Percentiles rank a stretch among this genome's conserved stretches.
These are phyloP conservation scores for Dusona sp. DNA, from an alignment of 2,888 invertebrate species.

Conservation along the genomic window DNA sequence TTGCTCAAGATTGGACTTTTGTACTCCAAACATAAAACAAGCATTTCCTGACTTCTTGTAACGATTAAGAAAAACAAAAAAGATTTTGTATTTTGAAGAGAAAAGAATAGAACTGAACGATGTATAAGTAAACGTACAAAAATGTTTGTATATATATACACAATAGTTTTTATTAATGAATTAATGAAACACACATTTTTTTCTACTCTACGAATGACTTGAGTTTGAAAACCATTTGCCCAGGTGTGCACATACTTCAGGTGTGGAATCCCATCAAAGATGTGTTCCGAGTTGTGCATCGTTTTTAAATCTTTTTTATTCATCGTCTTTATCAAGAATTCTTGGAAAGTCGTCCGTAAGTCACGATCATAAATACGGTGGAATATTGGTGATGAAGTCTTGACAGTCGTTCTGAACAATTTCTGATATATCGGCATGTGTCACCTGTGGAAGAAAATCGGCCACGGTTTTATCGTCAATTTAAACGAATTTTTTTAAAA, in stretches of 20 bases:
- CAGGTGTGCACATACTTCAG: not conserved
- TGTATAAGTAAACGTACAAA: not conserved
- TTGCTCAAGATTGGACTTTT: slow-evolving; percentile 21
- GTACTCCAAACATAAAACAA: slow-evolving; percentile 14
- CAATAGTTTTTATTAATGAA: slow-evolving; percentile 38
- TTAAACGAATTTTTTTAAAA: not conserved
- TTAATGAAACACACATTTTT: slow-evolving; percentile 60
- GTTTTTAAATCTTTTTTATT: not conserved
- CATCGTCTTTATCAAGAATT: not conserved
- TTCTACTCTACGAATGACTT: slow-evolving; percentile 1
- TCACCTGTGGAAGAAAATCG: not conserved
- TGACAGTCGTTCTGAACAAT: slow-evolving; percentile 24
- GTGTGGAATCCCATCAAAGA: slow-evolving; percentile 3
- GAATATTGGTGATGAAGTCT: slow-evolving; percentile 69
- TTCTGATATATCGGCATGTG: slow-evolving; percentile 22
- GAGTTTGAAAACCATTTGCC: not conserved
- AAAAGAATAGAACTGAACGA: not conserved
- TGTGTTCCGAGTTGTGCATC: slow-evolving; percentile 27
- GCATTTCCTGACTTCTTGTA: slow-evolving; percentile 19
- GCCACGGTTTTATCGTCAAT: not conserved
- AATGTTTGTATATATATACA: not conserved
- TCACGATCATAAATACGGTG: slow-evolving; percentile 79
- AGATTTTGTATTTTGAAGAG: not conserved
- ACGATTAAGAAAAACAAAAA: slow-evolving; percentile 4
- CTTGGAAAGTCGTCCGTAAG: slow-evolving; percentile 74